These are phyloP conservation scores for Nephrotoma appendiculata DNA, from an alignment of 2,888 invertebrate species.

Conservation along the genomic window DNA sequence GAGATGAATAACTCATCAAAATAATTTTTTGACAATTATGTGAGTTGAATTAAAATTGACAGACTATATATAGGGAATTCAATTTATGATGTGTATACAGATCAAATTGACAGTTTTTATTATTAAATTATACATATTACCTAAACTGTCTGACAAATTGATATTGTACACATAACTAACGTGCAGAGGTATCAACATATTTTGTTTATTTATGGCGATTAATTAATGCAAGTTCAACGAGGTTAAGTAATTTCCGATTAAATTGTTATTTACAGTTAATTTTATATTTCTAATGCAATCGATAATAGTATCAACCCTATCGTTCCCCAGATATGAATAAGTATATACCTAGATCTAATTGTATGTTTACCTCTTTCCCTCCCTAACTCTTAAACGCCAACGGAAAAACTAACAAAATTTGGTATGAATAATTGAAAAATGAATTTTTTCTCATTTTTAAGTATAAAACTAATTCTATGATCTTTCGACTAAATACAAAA, in stretches of 20 bases:
- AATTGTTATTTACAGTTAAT: no score
- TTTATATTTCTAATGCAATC: no score
- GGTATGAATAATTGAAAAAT: neutral
- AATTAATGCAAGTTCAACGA: no score
- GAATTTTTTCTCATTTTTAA: neutral
- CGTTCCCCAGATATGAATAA: no score
- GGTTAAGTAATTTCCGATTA: no score
- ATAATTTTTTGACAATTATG: neutral
- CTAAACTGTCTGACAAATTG: no score
- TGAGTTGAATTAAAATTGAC: neutral
- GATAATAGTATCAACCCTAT: no score
- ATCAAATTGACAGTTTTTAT: neutral
- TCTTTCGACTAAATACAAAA: neutral
- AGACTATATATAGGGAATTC: neutral
- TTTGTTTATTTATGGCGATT: no score
- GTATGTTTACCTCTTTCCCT: no score
- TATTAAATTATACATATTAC: no score
- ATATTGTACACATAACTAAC: neutral
- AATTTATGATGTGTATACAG: neutral
- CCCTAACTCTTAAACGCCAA: neutral
- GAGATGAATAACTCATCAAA: no score
- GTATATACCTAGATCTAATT: no score
- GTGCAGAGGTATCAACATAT: neutral
- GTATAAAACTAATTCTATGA: neutral
- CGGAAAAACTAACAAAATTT: neutral